Conservation (phyloP, 2,888 invertebrate genomes). For the Ellobium chinense region DNA sequence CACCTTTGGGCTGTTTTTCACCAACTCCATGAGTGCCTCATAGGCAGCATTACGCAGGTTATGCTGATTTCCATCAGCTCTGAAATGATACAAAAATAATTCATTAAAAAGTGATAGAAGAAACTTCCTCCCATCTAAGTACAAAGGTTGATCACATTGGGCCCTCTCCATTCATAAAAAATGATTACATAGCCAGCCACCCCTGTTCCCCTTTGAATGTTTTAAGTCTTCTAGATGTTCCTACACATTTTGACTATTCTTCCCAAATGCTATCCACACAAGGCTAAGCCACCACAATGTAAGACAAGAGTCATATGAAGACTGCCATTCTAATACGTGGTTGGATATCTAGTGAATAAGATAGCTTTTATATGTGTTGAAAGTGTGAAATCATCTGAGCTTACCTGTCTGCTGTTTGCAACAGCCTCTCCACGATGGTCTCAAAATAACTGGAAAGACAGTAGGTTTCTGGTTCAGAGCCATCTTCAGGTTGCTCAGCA, state of each 20-base stretch:
- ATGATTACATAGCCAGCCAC: too few relatives aligned
- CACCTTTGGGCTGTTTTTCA: constrained; percentile 95
- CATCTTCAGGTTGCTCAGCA: constrained; percentile 82
- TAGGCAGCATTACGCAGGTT: constrained; percentile 98
- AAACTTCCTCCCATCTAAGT: too few relatives aligned
- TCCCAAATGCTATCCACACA: too few relatives aligned
- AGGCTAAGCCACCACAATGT: too few relatives aligned
- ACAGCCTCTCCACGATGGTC: constrained; percentile 91
- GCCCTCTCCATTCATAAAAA: too few relatives aligned
- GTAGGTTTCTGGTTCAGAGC: constrained; percentile 89
- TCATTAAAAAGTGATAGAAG: not conserved
- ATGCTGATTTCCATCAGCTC: constrained; percentile 91
- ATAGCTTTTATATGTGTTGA: not conserved
- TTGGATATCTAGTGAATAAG: not conserved
- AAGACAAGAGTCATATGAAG: not conserved
- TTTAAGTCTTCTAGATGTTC: too few relatives aligned
- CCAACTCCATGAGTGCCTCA: constrained; percentile 99
- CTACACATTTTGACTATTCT: too few relatives aligned
- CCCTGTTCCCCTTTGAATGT: too few relatives aligned
- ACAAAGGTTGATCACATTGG: too few relatives aligned
- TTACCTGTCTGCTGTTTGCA: constrained; percentile 93
- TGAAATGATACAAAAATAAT: too few relatives aligned
- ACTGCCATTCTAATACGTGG: not conserved
- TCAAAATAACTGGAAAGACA: constrained; percentile 96
- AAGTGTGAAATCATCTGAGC: constrained; percentile 14